Percentiles rank a stretch among this genome's conserved stretches.
Evolutionary conservation across 2,113 vertebrate genomes (phyloP).

Genomic region (Pitta sordida): DNA sequence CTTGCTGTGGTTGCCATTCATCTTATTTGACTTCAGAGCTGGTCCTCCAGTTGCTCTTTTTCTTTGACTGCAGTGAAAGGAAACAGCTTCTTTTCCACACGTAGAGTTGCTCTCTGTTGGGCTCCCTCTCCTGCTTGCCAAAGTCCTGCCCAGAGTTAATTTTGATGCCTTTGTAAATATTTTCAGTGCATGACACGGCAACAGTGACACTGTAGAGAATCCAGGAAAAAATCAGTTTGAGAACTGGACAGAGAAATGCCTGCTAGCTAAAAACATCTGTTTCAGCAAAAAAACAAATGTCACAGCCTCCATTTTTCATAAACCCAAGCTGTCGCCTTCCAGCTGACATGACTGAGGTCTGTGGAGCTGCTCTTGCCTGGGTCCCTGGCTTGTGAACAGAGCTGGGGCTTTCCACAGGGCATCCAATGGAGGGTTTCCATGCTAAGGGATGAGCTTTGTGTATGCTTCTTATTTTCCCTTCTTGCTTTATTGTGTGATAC

Average conservation of each 20-base stretch:
- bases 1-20: background rate
- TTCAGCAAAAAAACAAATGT: background rate
- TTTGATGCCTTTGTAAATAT: background rate
- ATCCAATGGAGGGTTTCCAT: fast-evolving
- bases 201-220: background rate
- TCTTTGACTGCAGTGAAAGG: background rate
- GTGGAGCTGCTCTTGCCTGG: background rate
- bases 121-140: background rate
- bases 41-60: background rate
- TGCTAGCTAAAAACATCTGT: background rate
- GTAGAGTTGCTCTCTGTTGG: background rate
- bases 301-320: background rate
- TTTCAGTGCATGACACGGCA: background rate
- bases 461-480: fast-evolving
- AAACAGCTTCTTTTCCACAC: background rate
- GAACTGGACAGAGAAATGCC: background rate
- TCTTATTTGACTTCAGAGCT: background rate
- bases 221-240: background rate
- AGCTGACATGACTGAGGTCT: background rate
- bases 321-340: background rate
- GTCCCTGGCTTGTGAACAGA: background rate
- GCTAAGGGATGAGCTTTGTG: background rate
- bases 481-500: background rate
- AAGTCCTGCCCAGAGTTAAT: background rate
- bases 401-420: background rate